Base-by-base conservation (phyloP, 2,888 invertebrate genomes). In the Leistus spinibarbis region DNA sequence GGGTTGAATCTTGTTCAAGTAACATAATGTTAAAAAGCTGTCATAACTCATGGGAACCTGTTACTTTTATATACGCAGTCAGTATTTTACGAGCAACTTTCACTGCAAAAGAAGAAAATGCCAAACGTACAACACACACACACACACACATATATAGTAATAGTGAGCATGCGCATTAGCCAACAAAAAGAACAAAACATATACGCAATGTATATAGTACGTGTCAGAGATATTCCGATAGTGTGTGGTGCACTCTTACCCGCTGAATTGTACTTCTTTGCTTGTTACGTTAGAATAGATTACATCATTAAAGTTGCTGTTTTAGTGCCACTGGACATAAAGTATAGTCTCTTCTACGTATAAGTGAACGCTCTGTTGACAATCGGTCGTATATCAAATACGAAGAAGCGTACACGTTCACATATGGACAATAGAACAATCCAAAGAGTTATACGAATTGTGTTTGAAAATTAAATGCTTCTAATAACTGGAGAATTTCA, bases 11-110 rank as follows among this genome's bases (percentile, higher is more conserved):
- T 7, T 3, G 7, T 40, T 40, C 40, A 2, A 24, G 24, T 24
- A 7, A 24, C 24, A 40, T 40, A 40, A 40, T 40, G 40, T 7
- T 40, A 40, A 40, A 40, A 40, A 40, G 10, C 10, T 40, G 40
- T 63, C 63, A 69, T 57, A 57, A 70, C 54, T 54, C 63, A 62
- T 70, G 70, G 70, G 70, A 70, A 70, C 70, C 70, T 70, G 70
- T 70, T 70, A 62, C 40, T 62, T 70, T 69, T 70, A 63, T 70
- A 70, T 63, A 53, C 54, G 53, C 20, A 63, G 63, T 63, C 27
- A 72, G 65, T 72, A 65, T 72, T 72, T 72, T 65, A 72, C 65
- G 72, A 65, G 72, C 72, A 57, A 72, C 72, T 72, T 72, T 72
- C 72, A 72, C 72, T 72, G 24, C 40, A 40, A 40, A 40, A 40